A percentile compares a stretch with the other conserved stretches of the same genome.
Conservation (phyloP, 2,113 vertebrate genomes). For the Capricornis sumatraensis region DNA sequence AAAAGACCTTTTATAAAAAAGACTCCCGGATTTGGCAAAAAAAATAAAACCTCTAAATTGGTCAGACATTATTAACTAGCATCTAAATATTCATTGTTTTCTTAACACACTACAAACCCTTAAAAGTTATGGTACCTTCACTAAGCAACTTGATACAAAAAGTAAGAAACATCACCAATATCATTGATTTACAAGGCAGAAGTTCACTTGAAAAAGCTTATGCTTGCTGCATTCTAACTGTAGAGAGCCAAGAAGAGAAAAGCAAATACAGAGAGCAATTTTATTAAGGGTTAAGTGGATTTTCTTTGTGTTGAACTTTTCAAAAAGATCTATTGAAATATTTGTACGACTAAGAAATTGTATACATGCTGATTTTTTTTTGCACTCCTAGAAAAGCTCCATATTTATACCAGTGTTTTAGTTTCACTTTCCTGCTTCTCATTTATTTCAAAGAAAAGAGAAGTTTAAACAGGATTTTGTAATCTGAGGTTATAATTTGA, state of each 20-base stretch:
- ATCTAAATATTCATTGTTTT: neutral
- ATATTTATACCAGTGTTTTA: neutral
- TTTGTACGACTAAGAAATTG: slow-evolving; percentile 26
- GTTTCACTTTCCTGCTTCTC: slow-evolving; percentile 74
- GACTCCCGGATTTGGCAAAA: neutral
- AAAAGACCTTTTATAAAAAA: neutral
- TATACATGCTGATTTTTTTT: neutral
- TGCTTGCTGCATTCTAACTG: neutral
- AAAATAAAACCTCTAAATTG: neutral
- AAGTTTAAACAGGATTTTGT: slow-evolving; percentile 66
- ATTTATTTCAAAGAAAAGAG: slow-evolving; percentile 74
- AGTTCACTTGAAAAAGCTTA: slow-evolving; percentile 13
- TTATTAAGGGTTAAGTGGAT: slow-evolving; percentile 48
- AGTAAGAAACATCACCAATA: neutral
- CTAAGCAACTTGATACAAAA: slow-evolving; percentile 3
- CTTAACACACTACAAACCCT: neutral
- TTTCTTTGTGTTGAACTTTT: slow-evolving; percentile 46
- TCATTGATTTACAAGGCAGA: slow-evolving; percentile 22
- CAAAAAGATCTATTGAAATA: slow-evolving; percentile 18
- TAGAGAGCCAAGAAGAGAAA: slow-evolving; percentile 27
- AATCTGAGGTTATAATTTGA: slow-evolving; percentile 42
- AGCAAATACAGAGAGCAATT: slow-evolving; percentile 20
- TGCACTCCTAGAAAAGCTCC: slow-evolving; percentile 18
- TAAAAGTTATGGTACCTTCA: neutral
- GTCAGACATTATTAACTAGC: neutral